A percentile compares a stretch with the other conserved stretches of the same genome.
Conservation (phyloP, 2,888 invertebrate genomes). For the Pseudoips prasinana region DNA sequence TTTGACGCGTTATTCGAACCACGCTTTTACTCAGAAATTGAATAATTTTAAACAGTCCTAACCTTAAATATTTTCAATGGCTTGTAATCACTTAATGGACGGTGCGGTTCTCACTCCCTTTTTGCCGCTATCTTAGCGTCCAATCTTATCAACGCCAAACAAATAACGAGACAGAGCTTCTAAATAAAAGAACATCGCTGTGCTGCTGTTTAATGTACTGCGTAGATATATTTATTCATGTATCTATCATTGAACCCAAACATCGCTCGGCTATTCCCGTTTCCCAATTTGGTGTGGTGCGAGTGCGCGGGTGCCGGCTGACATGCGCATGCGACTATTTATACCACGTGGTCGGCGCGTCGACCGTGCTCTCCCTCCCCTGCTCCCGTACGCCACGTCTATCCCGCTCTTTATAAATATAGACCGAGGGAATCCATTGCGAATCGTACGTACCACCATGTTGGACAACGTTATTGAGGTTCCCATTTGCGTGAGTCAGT, state of each 20-base stretch:
- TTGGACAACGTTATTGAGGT: conserved; percentile 40
- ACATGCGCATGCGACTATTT: conserved; percentile 72
- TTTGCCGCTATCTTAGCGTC: no score
- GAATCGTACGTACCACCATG: conserved; percentile 43
- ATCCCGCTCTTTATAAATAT: conserved; percentile 64
- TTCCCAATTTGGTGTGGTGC: conserved; percentile 73
- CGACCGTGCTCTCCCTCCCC: conserved; percentile 29
- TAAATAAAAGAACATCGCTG: no score
- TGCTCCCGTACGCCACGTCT: conserved; percentile 30
- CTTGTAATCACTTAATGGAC: no score
- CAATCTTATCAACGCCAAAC: no score
- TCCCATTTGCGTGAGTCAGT: conserved; percentile 43
- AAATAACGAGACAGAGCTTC: no score
- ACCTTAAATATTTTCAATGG: no score
- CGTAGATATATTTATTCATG: no score
- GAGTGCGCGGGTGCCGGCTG: conserved; percentile 47
- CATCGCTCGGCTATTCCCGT: conserved; percentile 50
- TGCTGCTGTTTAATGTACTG: no score
- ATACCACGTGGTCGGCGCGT: conserved; percentile 62
- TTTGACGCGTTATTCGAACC: no score
- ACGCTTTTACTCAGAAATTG: no score
- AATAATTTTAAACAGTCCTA: no score
- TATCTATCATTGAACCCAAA: conserved; percentile 32
- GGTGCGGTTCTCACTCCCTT: no score
- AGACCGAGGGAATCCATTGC: conserved; percentile 69